Evolutionary conservation across 2,797 vertebrate genomes (phyloP), one percentile per base, ranked within the genome.

Genomic region (Glossophaga mutica): DNA sequence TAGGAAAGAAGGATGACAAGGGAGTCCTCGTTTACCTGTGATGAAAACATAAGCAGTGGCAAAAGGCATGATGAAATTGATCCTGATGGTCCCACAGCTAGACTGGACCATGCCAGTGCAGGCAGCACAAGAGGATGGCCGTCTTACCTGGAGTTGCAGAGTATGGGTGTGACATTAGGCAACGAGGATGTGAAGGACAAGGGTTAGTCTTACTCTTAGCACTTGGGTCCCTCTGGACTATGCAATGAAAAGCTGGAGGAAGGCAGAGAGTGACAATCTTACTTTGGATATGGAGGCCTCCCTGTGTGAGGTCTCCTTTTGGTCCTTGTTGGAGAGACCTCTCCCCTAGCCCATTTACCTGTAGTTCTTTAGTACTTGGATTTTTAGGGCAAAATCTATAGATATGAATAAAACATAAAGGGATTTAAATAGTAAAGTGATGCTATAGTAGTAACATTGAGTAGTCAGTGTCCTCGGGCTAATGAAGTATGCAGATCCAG

Each of bases 351-450:
- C 32, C 9, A 22, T 37, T 74, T 37, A 5, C 2, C 39, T 29
- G 65, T 44, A 79, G 29, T 77, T 84, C 32, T 24, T 87, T 10
- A 48, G 15, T 48, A 55, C 7, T 59, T 79, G 5, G 10, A 34
- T 22, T 10, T 62, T 90, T 52, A 91, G 67, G 50, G 29, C 34
- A 94, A 91, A 93, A 91, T 6, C 39, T 87, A 68, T 73, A 76
- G 3, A 59, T 84, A 1, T 71, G 50, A 93, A 65, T 82, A 82
- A 52, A 95, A 83, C 4, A 71, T 77, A 32, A 62, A 79, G 57
- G 21, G 15, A 79, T 91, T 94, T 87, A 89, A 79, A 78, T 14
- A 87, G 11, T 70, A 68, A 87, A 94, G 14, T 90, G 77, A 82
- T 24, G 34, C 14, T 77, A 50, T 12, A 42, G 5, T 82, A 50